Conservation (phyloP, 1,140 invertebrate genomes). For the Alviniconcha marisindica region DNA sequence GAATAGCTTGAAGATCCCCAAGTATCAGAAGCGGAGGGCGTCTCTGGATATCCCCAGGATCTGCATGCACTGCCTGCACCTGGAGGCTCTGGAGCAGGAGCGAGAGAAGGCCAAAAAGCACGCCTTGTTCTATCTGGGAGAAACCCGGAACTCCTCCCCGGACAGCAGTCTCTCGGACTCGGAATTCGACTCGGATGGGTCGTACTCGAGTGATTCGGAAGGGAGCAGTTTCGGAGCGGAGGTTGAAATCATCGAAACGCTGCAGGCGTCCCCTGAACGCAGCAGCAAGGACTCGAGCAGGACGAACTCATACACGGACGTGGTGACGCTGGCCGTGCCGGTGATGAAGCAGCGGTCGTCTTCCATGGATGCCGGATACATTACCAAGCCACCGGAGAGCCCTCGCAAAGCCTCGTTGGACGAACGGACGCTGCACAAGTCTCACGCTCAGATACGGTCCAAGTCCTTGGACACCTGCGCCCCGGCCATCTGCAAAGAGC, state of each 20-base stretch:
- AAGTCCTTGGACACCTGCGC: conserved; percentile 36
- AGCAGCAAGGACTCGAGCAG: background rate
- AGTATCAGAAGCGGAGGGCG: conserved; percentile 53
- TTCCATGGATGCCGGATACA: conserved; percentile 68
- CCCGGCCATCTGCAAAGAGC: background rate
- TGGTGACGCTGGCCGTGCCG: conserved; percentile 69
- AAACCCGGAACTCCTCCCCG: conserved; percentile 43
- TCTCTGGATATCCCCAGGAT: conserved; percentile 71
- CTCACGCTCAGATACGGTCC: conserved; percentile 28
- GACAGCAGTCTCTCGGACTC: background rate
- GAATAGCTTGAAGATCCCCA: conserved; percentile 52
- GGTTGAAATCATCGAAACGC: conserved; percentile 18
- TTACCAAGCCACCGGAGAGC: conserved; percentile 39
- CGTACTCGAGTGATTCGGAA: background rate
- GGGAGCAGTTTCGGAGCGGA: background rate
- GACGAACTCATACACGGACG: conserved; percentile 56
- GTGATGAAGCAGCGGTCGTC: conserved; percentile 69
- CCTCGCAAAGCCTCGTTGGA: conserved; percentile 46
- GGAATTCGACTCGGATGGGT: conserved; percentile 35
- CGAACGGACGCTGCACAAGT: conserved; percentile 32
- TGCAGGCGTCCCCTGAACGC: conserved; percentile 11
- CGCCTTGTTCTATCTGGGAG: conserved; percentile 47
- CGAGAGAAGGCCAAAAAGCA: conserved; percentile 35
- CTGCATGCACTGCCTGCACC: conserved; percentile 69
- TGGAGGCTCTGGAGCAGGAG: conserved; percentile 75